These are phyloP conservation scores for Drosophila trapezifrons DNA, from an alignment of 1,140 invertebrate genomes.

Conservation along the genomic window DNA sequence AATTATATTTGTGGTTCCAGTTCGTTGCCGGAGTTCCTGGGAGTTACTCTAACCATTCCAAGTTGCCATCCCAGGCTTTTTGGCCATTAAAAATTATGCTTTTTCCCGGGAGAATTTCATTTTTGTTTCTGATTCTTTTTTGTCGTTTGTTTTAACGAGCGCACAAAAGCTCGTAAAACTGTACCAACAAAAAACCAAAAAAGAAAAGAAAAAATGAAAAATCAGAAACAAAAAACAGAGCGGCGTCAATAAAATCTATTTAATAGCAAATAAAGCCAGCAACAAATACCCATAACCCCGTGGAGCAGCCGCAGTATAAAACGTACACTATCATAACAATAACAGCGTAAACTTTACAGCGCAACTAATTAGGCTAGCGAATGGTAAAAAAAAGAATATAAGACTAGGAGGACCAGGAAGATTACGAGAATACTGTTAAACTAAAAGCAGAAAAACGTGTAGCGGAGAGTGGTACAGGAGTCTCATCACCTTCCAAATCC, in stretches of 20 bases:
- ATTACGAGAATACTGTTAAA: not conserved
- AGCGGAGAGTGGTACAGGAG: not conserved
- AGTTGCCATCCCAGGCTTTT: constrained; percentile 34
- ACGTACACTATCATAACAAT: constrained; percentile 57
- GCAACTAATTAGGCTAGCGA: constrained; percentile 68
- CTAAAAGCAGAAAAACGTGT: not conserved
- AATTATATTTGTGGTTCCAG: constrained; percentile 69
- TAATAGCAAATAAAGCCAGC: constrained; percentile 77
- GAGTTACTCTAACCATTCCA: constrained; percentile 30
- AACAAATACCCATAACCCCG: constrained; percentile 56
- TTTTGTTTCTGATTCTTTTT: constrained; percentile 33
- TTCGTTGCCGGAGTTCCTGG: constrained; percentile 18
- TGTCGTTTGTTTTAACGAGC: constrained; percentile 54
- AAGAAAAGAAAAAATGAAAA: constrained; percentile 13
- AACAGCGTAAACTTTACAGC: constrained; percentile 63
- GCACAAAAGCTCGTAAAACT: constrained; percentile 66
- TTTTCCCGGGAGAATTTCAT: constrained; percentile 61
- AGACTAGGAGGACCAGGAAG: too few relatives aligned
- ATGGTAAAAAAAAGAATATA: not conserved
- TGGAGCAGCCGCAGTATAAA: constrained; percentile 33
- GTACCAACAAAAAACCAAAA: constrained; percentile 16
- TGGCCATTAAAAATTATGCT: constrained; percentile 59
- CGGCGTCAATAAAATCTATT: constrained; percentile 72
- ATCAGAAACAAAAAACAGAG: constrained; percentile 32
- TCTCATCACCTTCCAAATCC: too few relatives aligned